Base-by-base conservation (phyloP, 1,140 invertebrate species). In the Parasteatoda tepidariorum region DNA sequence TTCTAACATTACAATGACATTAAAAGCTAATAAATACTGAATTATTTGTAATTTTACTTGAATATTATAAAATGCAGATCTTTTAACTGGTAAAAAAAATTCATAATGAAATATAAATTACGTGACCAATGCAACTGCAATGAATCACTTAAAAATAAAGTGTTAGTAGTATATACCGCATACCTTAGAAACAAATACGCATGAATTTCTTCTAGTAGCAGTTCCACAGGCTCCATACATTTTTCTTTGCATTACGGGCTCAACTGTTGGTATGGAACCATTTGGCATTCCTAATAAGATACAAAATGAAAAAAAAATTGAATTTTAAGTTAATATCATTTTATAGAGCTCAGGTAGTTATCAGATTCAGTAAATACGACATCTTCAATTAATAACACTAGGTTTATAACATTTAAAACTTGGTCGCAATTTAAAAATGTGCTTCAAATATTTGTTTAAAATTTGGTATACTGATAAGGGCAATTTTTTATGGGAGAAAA, bases 201-300 rank as follows among this genome's bases (percentile, higher is more conserved):
- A 86, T 4, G 89, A 89, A 74, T 89, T 87, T 5, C 83, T 67
- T 6, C 86, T 86, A 15, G 88, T 85, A 33, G 87, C 75, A 68
- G 87, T 88, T 1, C 89, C 89, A 82, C 87, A 89, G 28, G 87
- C 85, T 0, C 89, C 89, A 76, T 88, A 89, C 88, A 89, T 89
- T 67, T 88, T 88, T 28, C 88, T 83, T 30, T 88, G 87, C 68
- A 86, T 87, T 3, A 89, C 87, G 3, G 89, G 88, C 64, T 89
- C 85, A 15, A 87, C 87, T 26, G 88, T 89, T 0, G 88, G 88
- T 64, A 89, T 89, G 2, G 88, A 88, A 18, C 88, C 88, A 84
- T 89, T 89, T 15, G 88, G 86, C 86, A 88, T 85, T 28, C 88
- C 88, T 89, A 71, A 13, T 41, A 84, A n/a, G 3, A 67, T 15